Conservation (phyloP, 2,888 invertebrate genomes). For the Tethea ocularis region DNA sequence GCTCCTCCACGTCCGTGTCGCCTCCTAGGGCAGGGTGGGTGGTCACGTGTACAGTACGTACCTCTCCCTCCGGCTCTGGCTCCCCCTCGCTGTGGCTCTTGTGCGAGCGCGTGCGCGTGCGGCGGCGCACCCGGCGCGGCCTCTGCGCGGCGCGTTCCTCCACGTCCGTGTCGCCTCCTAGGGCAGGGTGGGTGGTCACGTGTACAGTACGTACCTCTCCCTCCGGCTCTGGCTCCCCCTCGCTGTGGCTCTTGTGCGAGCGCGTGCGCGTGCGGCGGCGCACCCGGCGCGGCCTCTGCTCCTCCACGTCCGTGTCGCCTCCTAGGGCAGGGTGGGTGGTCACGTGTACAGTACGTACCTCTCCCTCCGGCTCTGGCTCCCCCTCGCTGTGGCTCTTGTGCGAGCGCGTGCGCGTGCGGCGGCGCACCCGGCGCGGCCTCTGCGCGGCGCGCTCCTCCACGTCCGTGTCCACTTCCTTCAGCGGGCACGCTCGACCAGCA, state of each 20-base stretch:
- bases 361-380: conserved; percentile 57
- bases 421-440: conserved; percentile 68
- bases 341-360: too few species aligned
- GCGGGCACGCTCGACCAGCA: conserved; percentile 83
- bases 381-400: conserved; percentile 79
- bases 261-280: conserved; percentile 79
- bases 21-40: too few species aligned
- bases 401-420: conserved; percentile 79
- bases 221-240: conserved; percentile 74
- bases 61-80: conserved; percentile 52
- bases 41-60: too few species aligned
- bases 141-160: conserved; percentile 16
- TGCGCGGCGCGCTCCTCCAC: conserved; percentile 82
- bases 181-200: too few species aligned
- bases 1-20: conserved; percentile 17
- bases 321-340: too few species aligned
- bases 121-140: conserved; percentile 30
- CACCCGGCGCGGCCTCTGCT: conserved; percentile 68
- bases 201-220: too few species aligned
- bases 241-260: conserved; percentile 76
- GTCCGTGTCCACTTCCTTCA: conserved; percentile 89
- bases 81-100: conserved; percentile 80
- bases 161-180: conserved; percentile 63
- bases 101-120: conserved; percentile 80
- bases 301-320: too few species aligned